Evolutionary conservation across 1,140 invertebrate species (phyloP), one percentile per base, ranked within the genome.

Genomic region (Bilobella aurantiaca): DNA sequence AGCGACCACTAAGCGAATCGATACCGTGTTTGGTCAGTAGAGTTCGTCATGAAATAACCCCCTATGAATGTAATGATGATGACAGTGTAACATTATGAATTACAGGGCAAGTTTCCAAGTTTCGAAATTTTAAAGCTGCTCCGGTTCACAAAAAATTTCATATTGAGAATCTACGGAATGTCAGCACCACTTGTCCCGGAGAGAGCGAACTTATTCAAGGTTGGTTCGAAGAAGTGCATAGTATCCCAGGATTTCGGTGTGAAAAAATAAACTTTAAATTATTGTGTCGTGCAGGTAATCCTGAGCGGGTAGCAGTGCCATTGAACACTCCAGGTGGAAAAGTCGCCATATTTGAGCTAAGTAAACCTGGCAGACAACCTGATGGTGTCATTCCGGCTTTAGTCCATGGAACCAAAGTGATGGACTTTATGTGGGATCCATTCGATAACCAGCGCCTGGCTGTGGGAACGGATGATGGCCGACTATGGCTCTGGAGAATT

Each of bases 351-450:
- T 82, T 95, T 66, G 90, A 95, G 80, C 78, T 93, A 57, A 85
- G 83, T 31, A 87, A 88, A 72, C 84, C 87, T 0, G 87, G 90
- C 0, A 81, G 85, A 69, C 78, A 93, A 31, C 83, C 88, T 0
- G 88, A 93, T 76, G 85, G 88, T 66, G 87, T 90, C 0, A 85
- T 89, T 72, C 89, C 90, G 27, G 85, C 87, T n/a, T 78, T 97
- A 66, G 85, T 96, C 21, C 90, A 95, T 77, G 86, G 89, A 28
- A 86, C 85, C 64, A 90, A 87, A 69, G 85, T 95, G 3, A 89
- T 91, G 82, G 93, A 97, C 78, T 96, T 94, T 78, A 83, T 86
- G 58, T 96, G 90, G 88, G 91, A 97, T 82, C 93, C 93, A 1
- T 96, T 95, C 76, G 81, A 91, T 77, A 83, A 86, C 75, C 79